phyloP scores from a whole-genome alignment of 2,888 invertebrate species.

The Epirrhoe tristata region DNA sequence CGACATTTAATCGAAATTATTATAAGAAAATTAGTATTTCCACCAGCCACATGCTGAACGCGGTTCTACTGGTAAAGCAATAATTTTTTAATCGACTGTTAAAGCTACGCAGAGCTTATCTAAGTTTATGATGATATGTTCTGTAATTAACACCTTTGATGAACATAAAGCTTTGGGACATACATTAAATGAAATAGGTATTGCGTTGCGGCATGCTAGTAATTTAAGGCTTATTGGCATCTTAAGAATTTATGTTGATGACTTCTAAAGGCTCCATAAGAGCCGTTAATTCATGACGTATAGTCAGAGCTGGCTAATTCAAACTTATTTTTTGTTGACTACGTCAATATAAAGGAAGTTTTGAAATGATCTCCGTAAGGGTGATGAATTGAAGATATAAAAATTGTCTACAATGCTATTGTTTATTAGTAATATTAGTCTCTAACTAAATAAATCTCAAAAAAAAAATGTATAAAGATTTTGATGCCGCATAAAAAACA shows the following conservation, averaged over 20 bases:
- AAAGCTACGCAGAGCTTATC: slow-evolving; percentile 44
- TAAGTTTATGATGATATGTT: slow-evolving; percentile 45
- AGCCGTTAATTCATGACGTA: neutral
- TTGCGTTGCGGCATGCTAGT: slow-evolving; percentile 1
- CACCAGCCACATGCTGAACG: slow-evolving; percentile 12
- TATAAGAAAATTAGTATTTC: neutral
- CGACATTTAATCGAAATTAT: too few species aligned
- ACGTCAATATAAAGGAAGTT: too few species aligned
- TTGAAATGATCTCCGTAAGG: too few species aligned
- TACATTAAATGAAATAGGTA: slow-evolving; percentile 4
- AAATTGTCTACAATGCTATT: neutral
- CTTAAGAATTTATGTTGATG: neutral
- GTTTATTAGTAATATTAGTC: too few species aligned
- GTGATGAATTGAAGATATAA: too few species aligned
- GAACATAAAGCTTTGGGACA: slow-evolving; percentile 31
- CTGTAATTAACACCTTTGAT: slow-evolving; percentile 37
- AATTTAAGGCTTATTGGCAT: slow-evolving; percentile 13
- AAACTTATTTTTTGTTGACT: too few species aligned
- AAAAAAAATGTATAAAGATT: too few species aligned
- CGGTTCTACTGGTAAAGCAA: slow-evolving; percentile 27
- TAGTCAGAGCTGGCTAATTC: neutral
- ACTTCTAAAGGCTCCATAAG: neutral
- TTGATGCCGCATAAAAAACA: neutral
- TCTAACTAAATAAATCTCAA: too few species aligned
- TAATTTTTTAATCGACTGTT: slow-evolving; percentile 47